phyloP scores from a whole-genome alignment of 2,888 invertebrate genomes.

The Folsomia candida region DNA sequence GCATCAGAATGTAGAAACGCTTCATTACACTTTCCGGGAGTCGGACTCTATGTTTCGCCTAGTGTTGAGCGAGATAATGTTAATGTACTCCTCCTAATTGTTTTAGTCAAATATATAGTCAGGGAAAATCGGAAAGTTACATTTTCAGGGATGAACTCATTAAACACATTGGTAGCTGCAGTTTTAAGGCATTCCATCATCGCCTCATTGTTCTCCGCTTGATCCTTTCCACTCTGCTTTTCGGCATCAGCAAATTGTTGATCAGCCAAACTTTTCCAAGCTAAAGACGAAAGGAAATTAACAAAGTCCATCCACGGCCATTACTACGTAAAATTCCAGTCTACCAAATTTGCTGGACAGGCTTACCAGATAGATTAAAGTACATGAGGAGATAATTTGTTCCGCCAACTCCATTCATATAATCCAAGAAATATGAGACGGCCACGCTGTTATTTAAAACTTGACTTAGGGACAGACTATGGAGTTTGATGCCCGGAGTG shows the following conservation, averaged over 20 bases:
- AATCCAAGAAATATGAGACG: slow-evolving; percentile 73
- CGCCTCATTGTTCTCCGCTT: slow-evolving; percentile 45
- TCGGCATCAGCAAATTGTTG: slow-evolving; percentile 65
- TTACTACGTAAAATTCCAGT: neutral
- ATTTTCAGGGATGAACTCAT: slow-evolving; percentile 74
- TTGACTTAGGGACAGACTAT: slow-evolving; percentile 67
- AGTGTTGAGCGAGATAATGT: neutral
- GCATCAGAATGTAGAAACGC: slow-evolving; percentile 63
- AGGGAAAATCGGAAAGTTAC: slow-evolving; percentile 53
- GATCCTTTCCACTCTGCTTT: slow-evolving; percentile 37
- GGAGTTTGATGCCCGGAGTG: slow-evolving; percentile 58
- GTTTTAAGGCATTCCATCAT: slow-evolving; percentile 59
- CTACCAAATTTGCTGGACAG: neutral
- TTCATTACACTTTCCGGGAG: slow-evolving; percentile 65
- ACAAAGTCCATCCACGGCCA: neutral
- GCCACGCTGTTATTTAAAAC: slow-evolving; percentile 74
- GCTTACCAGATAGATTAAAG: slow-evolving; percentile 65
- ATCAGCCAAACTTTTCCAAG: slow-evolving; percentile 68
- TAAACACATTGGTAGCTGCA: slow-evolving; percentile 65
- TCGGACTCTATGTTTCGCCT: slow-evolving; percentile 64
- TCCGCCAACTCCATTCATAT: slow-evolving; percentile 67
- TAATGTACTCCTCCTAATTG: no score
- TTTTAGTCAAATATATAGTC: slow-evolving; percentile 9
- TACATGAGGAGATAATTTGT: slow-evolving; percentile 75
- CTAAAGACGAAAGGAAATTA: slow-evolving; percentile 50